Percentiles rank a stretch among this genome's conserved stretches.
Conservation (phyloP, 2,113 vertebrate species). For the Microtus oregoni region DNA sequence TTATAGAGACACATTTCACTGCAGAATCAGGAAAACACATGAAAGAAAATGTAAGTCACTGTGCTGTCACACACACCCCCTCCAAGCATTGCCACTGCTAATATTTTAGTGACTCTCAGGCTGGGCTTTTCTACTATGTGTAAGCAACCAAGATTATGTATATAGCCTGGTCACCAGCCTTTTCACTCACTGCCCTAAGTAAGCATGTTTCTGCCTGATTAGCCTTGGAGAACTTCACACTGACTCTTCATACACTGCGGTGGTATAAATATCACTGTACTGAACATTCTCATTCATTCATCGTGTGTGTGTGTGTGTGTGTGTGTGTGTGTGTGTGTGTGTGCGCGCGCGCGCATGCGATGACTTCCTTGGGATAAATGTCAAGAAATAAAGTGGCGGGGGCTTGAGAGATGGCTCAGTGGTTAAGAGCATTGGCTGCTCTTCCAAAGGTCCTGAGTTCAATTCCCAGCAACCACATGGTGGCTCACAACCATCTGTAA, state of each 20-base stretch:
- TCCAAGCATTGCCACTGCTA: not conserved
- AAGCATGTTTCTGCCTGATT: not conserved
- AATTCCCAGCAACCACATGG: no score
- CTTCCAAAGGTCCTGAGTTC: no score
- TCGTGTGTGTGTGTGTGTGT: not conserved
- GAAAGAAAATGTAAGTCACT: slow-evolving; percentile 41
- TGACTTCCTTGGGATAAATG: no score
- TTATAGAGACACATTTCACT: not conserved
- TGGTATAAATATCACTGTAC: slow-evolving; percentile 20
- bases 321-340: no score
- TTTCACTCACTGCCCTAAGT: not conserved
- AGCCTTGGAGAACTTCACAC: slow-evolving; percentile 16
- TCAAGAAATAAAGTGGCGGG: not conserved
- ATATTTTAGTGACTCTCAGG: not conserved
- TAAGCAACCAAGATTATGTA: not conserved
- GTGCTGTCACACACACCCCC: not conserved
- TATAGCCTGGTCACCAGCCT: not conserved
- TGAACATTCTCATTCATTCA: slow-evolving; percentile 17
- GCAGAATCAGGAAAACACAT: slow-evolving; percentile 24
- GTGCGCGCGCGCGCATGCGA: not conserved
- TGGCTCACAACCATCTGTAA: no score
- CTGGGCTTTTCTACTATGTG: not conserved
- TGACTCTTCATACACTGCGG: not conserved
- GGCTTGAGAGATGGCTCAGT: no score
- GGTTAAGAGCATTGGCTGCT: no score